Conservation (phyloP, 1,140 invertebrate genomes). For the Archegozetes longisetosus region DNA sequence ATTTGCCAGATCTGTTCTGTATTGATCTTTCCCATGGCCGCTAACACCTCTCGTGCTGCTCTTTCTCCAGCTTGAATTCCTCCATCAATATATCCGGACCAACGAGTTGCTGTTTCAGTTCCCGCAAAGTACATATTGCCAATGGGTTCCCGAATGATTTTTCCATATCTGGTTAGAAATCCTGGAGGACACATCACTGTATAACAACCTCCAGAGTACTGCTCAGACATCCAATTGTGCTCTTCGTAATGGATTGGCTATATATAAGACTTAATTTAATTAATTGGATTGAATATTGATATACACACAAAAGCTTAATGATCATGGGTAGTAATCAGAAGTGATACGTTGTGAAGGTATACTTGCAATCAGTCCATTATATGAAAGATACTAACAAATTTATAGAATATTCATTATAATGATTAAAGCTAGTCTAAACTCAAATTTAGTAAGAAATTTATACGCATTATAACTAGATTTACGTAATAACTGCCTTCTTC, state of each 20-base stretch:
- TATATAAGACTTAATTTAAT: too few species aligned
- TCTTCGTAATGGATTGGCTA: constrained; percentile 22
- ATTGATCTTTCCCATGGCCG: neutral
- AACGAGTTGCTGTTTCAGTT: constrained; percentile 33
- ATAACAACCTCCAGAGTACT: constrained; percentile 31
- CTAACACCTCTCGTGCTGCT: constrained; percentile 29
- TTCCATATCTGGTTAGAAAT: constrained; percentile 28
- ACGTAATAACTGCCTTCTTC: too few species aligned
- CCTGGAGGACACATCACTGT: constrained; percentile 29
- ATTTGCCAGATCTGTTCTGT: neutral
- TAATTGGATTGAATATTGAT: too few species aligned
- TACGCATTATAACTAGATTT: too few species aligned
- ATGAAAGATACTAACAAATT: too few species aligned
- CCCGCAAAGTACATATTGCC: constrained; percentile 31
- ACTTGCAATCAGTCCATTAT: too few species aligned
- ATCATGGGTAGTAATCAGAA: too few species aligned
- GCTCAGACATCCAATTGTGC: constrained; percentile 30
- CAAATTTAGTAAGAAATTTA: too few species aligned
- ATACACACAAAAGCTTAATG: too few species aligned
- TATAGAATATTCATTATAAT: too few species aligned
- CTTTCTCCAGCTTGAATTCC: constrained; percentile 32
- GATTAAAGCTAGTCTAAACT: too few species aligned
- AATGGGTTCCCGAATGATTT: constrained; percentile 24
- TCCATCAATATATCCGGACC: constrained; percentile 36
- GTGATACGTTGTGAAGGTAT: too few species aligned